Evolutionary conservation across 2,113 vertebrate genomes (phyloP).

Genomic region (Crotalus horridus): DNA sequence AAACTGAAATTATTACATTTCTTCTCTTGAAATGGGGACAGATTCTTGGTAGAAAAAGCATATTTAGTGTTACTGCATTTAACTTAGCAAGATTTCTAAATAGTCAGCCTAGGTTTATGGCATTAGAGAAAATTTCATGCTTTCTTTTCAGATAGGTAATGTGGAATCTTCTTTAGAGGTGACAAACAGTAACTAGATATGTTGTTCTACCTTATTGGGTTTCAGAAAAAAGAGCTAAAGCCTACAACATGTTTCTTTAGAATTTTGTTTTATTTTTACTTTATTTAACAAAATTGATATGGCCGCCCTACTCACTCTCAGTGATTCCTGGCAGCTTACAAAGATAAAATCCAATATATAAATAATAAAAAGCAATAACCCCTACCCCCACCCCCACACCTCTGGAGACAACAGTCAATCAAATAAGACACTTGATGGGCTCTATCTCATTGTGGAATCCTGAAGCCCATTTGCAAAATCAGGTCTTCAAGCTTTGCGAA

Average conservation of each 20-base stretch:
- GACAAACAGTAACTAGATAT: background rate
- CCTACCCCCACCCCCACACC: background rate
- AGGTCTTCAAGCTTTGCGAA: background rate
- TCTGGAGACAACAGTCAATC: background rate
- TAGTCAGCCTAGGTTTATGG: background rate
- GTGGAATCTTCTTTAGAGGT: background rate
- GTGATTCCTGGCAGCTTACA: background rate
- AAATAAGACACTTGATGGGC: background rate
- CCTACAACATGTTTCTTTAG: background rate
- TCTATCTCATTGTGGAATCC: too few relatives aligned
- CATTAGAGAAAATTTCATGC: background rate
- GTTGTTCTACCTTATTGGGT: background rate
- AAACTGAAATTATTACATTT: background rate
- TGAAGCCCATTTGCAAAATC: background rate
- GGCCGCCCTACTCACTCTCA: background rate
- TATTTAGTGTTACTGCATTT: background rate
- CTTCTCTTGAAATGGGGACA: background rate
- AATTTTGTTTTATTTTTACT: background rate
- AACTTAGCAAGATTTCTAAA: background rate
- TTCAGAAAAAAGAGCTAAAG: background rate
- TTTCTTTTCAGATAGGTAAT: background rate
- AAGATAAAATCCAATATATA: background rate
- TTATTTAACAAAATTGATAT: background rate
- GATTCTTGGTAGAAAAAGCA: background rate
- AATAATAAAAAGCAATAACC: background rate